phyloP scores from a whole-genome alignment of 1,140 invertebrate species.

The Papilio polytes region DNA sequence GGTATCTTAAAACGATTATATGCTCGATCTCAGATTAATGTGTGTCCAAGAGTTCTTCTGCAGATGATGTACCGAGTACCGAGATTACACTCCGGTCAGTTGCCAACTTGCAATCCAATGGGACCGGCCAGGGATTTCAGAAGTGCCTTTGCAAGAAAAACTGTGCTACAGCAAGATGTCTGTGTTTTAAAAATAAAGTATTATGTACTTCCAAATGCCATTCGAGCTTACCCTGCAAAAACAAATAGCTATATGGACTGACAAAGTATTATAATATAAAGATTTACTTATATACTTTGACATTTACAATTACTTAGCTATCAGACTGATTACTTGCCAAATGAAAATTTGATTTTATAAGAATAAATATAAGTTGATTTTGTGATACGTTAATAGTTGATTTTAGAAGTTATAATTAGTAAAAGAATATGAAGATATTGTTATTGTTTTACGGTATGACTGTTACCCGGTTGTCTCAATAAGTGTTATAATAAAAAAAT shows the following conservation, averaged over 20 bases:
- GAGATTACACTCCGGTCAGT: neutral
- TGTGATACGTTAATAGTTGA: conserved; percentile 23
- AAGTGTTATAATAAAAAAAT: conserved; percentile 11
- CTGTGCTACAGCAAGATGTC: conserved; percentile 9
- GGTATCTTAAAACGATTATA: conserved; percentile 29
- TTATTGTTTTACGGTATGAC: neutral
- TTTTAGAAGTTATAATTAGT: conserved; percentile 19
- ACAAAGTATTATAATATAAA: conserved; percentile 15
- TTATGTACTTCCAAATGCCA: conserved; percentile 1
- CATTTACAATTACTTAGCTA: neutral
- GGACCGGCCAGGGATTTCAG: neutral
- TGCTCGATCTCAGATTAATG: neutral
- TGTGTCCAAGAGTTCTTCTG: conserved; percentile 15
- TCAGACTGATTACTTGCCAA: conserved; percentile 13
- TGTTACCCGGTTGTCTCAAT: conserved; percentile 12
- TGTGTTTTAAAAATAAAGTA: conserved; percentile 17
- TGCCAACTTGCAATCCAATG: conserved; percentile 5
- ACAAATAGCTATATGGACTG: neutral
- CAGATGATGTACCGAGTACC: conserved; percentile 6
- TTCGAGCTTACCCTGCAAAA: neutral
- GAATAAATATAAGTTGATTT: conserved; percentile 18
- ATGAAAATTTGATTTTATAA: conserved; percentile 12
- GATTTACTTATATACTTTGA: neutral
- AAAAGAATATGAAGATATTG: neutral
- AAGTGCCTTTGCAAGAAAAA: conserved; percentile 19